phyloP scores from a whole-genome alignment of 1,140 invertebrate genomes.

The Atta texana region DNA sequence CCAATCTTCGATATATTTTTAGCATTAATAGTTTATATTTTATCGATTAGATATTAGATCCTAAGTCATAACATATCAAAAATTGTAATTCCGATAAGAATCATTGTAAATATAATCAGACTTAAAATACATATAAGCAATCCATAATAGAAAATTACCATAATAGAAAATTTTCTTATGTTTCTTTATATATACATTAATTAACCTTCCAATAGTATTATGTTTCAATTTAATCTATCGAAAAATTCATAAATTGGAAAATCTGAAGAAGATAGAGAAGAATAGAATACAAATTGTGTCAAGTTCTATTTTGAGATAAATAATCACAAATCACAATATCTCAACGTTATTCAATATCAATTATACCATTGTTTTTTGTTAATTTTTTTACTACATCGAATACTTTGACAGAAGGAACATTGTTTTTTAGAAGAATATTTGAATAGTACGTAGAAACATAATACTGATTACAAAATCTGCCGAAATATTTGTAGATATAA shows the following conservation, averaged over 20 bases:
- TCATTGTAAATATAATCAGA: no score
- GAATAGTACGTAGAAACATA: neutral
- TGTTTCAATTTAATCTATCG: neutral
- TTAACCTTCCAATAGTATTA: neutral
- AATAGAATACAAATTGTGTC: neutral
- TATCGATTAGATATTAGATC: neutral
- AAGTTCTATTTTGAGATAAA: neutral
- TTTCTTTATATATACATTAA: neutral
- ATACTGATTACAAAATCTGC: no score
- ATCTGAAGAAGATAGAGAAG: neutral
- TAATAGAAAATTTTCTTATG: no score
- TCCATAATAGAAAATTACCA: no score
- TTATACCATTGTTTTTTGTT: neutral
- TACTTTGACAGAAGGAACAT: neutral
- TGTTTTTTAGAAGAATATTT: neutral
- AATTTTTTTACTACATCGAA: constrained; percentile 22
- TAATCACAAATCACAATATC: constrained; percentile 4
- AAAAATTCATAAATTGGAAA: neutral
- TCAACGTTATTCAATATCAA: neutral
- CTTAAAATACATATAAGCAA: no score
- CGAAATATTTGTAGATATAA: constrained; percentile 10
- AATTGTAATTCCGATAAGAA: no score
- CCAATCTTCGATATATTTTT: neutral
- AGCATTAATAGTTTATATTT: neutral
- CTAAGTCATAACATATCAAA: no score